These are phyloP conservation scores for Dermatophagoides farinae DNA, from an alignment of 1,140 invertebrate species.

Conservation along the genomic window DNA sequence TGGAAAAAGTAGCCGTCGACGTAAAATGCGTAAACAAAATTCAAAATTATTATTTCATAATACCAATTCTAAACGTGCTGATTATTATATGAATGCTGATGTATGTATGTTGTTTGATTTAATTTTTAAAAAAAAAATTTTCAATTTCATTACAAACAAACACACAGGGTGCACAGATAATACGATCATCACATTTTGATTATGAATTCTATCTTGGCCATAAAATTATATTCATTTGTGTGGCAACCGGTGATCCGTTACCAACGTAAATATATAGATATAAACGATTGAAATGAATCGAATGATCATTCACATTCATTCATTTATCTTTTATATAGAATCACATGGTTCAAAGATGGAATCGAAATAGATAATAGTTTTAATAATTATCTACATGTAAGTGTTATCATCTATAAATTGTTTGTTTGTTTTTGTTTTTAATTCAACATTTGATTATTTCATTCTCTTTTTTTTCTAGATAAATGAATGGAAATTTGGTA, in stretches of 20 bases:
- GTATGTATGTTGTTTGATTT: slow-evolving; percentile 17
- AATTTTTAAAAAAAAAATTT: background rate
- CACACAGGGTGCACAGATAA: slow-evolving; percentile 62
- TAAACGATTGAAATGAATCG: too few species aligned
- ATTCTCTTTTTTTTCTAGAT: slow-evolving; percentile 36
- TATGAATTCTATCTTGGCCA: slow-evolving; percentile 76
- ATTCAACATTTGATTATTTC: too few species aligned
- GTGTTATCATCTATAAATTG: slow-evolving; percentile 17
- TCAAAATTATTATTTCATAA: slow-evolving; percentile 18
- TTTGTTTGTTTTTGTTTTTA: background rate
- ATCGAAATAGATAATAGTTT: slow-evolving; percentile 54
- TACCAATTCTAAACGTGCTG: slow-evolving; percentile 18
- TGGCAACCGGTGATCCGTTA: slow-evolving; percentile 56
- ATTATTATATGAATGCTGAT: slow-evolving; percentile 22
- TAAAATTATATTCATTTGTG: slow-evolving; percentile 54
- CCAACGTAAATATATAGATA: slow-evolving; percentile 30
- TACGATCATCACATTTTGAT: slow-evolving; percentile 74
- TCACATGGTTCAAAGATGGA: slow-evolving; percentile 81
- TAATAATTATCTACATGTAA: slow-evolving; percentile 66
- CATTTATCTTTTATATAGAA: slow-evolving; percentile 22
- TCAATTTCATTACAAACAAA: background rate
- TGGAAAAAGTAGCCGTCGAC: slow-evolving; percentile 7
- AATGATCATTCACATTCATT: slow-evolving; percentile 35
- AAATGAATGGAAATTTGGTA: slow-evolving; percentile 59
- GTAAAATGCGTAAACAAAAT: slow-evolving; percentile 13